A percentile compares a stretch with the other conserved stretches of the same genome.
Conservation (phyloP, 2,888 invertebrate species). For the Pharmacophagus antenor region DNA sequence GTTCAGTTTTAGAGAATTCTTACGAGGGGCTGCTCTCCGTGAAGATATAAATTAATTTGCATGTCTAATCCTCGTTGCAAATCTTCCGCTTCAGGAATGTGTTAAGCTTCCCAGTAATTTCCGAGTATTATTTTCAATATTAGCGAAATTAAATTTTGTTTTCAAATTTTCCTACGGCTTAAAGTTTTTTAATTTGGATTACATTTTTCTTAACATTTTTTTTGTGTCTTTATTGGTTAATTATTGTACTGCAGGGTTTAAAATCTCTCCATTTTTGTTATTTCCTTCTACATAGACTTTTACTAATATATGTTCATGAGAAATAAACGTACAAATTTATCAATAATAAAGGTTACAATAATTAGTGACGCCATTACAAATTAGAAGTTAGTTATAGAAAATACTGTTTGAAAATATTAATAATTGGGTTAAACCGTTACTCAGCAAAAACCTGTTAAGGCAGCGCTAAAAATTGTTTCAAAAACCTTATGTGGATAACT, state of each 20-base stretch:
- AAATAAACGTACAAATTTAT: too few species aligned
- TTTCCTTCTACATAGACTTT: not conserved
- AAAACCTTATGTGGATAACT: too few species aligned
- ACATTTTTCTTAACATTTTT: not conserved
- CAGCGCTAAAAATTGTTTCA: too few species aligned
- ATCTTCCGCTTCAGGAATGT: conserved; percentile 18
- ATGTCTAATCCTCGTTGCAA: conserved; percentile 42
- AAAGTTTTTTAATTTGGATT: not conserved
- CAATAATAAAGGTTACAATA: too few species aligned
- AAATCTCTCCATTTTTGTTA: not conserved
- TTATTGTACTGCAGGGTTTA: not conserved
- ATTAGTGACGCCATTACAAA: too few species aligned
- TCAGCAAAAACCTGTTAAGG: too few species aligned
- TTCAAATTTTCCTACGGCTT: not conserved
- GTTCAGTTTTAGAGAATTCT: conserved; percentile 59
- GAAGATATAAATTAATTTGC: conserved; percentile 57
- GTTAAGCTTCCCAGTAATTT: conserved; percentile 1
- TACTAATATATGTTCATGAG: too few species aligned
- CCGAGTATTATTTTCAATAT: conserved; percentile 4
- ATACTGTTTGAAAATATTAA: too few species aligned
- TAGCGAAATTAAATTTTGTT: not conserved
- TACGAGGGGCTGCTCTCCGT: conserved; percentile 41
- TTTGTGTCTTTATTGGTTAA: not conserved
- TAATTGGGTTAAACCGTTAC: too few species aligned
- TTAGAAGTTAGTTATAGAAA: too few species aligned